Conservation (phyloP, 2,888 invertebrate species). For the Ecdyonurus torrentis region DNA sequence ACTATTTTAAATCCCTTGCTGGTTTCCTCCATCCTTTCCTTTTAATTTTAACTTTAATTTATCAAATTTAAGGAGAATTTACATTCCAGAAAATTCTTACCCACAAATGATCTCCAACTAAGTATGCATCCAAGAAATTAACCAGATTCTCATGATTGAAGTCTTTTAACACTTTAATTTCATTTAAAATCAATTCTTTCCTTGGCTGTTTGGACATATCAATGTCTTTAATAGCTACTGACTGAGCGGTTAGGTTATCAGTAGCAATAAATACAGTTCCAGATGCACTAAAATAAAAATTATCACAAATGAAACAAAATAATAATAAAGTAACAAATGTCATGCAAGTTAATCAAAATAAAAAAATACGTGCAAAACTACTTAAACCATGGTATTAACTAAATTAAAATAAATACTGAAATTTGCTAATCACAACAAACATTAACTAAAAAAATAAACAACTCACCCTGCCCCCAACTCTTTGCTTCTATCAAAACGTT, state of each 20-base stretch:
- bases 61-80: too few species aligned
- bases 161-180: constrained; percentile 80
- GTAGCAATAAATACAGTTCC: constrained; percentile 82
- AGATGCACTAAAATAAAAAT: constrained; percentile 42
- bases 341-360: constrained; percentile 1
- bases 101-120: constrained; percentile 87
- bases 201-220: constrained; percentile 88
- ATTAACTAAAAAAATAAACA: too few species aligned
- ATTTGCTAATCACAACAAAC: too few species aligned
- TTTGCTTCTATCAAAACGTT: constrained; percentile 61
- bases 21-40: too few species aligned
- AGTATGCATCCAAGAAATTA: constrained; percentile 85
- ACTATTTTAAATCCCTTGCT: too few species aligned
- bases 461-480: constrained; percentile 69
- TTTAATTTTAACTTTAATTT: too few species aligned
- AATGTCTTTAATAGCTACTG: constrained; percentile 93
- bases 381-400: too few species aligned
- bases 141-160: constrained; percentile 90
- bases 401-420: too few species aligned
- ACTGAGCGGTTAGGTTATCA: constrained; percentile 50
- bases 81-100: constrained; percentile 33
- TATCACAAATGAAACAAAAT: constrained; percentile 4
- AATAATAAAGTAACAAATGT: neutral
- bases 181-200: constrained; percentile 88
- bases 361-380: neutral